These are phyloP conservation scores for Rhorus exstirpatorius DNA, from an alignment of 2,888 invertebrate genomes.

Conservation along the genomic window DNA sequence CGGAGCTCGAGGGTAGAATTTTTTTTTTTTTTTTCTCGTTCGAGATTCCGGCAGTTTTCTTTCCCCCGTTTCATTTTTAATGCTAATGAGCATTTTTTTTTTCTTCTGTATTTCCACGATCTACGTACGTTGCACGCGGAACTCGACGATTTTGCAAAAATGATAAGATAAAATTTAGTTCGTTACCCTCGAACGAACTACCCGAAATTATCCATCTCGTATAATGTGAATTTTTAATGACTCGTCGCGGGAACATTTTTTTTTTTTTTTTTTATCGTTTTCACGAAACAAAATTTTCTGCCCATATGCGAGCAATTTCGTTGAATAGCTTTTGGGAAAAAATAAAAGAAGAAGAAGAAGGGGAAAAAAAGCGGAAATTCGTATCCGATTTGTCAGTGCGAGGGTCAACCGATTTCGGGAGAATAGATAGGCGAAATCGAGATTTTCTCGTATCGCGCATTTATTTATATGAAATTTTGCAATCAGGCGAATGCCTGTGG, in stretches of 20 bases:
- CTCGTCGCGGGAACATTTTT: too few relatives aligned
- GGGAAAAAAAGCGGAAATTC: neutral
- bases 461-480: slow-evolving; percentile 33
- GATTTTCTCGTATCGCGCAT: neutral
- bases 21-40: neutral
- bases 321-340: too few relatives aligned
- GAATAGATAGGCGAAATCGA: slow-evolving; percentile 24
- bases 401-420: slow-evolving; percentile 10
- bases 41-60: slow-evolving; percentile 6
- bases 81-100: slow-evolving; percentile 27
- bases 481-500: slow-evolving; percentile 57
- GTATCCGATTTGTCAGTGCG: neutral
- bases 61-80: neutral
- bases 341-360: too few relatives aligned
- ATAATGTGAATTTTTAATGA: neutral
- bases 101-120: neutral
- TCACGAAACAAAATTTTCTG: too few relatives aligned
- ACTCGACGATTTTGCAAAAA: slow-evolving; percentile 1
- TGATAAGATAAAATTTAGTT: too few relatives aligned
- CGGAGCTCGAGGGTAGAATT: slow-evolving; percentile 9
- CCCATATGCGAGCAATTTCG: too few relatives aligned
- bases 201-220: neutral
- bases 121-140: neutral
- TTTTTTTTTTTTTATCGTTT: too few relatives aligned
- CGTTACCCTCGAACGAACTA: too few relatives aligned